A percentile compares a stretch with the other conserved stretches of the same genome.
Evolutionary conservation across 2,888 invertebrate species (phyloP).

Genomic region (Venusia cambrica): DNA sequence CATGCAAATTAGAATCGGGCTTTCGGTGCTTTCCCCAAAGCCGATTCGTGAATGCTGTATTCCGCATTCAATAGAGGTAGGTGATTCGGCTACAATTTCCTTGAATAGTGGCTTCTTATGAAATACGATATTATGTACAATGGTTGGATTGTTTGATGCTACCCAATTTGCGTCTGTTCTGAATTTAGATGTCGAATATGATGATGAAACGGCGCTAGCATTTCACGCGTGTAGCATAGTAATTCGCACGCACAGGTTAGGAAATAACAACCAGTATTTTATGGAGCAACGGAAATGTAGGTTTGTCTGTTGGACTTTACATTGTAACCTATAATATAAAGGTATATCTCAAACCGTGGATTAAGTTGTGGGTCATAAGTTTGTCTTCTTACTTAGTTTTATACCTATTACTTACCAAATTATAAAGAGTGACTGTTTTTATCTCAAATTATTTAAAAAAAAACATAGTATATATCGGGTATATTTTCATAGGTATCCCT

Average conservation of each 20-base stretch:
- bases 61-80: conserved; percentile 25
- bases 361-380: no score
- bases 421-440: no score
- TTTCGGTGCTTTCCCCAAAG: conserved; percentile 18
- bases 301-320: no score
- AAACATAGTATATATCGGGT: no score
- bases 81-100: conserved; percentile 19
- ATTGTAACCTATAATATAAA: no score
- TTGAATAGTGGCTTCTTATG: conserved; percentile 18
- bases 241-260: background rate
- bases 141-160: conserved; percentile 19
- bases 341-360: no score
- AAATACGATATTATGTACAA: conserved; percentile 17
- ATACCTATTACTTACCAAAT: no score
- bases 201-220: conserved; percentile 1
- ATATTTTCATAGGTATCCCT: no score
- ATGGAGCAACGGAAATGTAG: no score
- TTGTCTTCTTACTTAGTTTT: no score
- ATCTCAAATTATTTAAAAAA: no score
- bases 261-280: no score
- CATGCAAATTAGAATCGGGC: conserved; percentile 30
- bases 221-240: conserved; percentile 4
- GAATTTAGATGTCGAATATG: conserved; percentile 15
- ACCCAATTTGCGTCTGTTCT: conserved; percentile 18
- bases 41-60: conserved; percentile 22